Conservation (phyloP, 2,888 invertebrate genomes). For the Brachypalpus laphriformis region DNA sequence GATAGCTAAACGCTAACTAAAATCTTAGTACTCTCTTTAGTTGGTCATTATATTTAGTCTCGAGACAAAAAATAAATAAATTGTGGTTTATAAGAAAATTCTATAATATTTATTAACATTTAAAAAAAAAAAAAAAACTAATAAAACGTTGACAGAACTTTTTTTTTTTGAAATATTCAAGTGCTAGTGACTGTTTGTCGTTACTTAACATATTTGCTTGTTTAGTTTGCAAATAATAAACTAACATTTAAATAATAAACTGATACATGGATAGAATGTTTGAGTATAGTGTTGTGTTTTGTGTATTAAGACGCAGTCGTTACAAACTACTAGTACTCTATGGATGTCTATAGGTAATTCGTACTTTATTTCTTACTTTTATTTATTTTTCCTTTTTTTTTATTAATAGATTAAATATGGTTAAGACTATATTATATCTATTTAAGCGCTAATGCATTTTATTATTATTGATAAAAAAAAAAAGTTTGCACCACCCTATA, state of each 20-base stretch:
- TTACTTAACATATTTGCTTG: neutral
- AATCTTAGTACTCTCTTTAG: neutral
- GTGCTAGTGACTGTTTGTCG: neutral
- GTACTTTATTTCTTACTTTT: neutral
- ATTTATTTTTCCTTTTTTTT: neutral
- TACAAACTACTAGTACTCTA: conserved; percentile 73
- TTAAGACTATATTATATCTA: too few relatives aligned
- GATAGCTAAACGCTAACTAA: conserved; percentile 18
- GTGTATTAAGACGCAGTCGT: conserved; percentile 76
- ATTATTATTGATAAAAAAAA: neutral
- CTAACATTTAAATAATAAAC: conserved; percentile 36
- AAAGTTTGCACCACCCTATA: neutral
- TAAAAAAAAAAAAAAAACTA: neutral
- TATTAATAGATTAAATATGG: too few relatives aligned
- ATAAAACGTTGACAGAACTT: neutral
- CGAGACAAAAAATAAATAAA: neutral
- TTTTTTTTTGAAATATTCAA: neutral
- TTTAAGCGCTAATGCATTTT: too few relatives aligned
- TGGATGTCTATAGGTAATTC: conserved; percentile 62
- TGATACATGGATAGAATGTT: conserved; percentile 73
- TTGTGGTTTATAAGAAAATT: neutral
- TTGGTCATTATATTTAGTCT: neutral
- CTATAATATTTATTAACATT: neutral
- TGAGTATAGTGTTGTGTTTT: conserved; percentile 73
- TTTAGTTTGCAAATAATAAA: neutral